Evolutionary conservation across 2,113 vertebrate genomes (phyloP).

Genomic region (Camelus bactrianus): DNA sequence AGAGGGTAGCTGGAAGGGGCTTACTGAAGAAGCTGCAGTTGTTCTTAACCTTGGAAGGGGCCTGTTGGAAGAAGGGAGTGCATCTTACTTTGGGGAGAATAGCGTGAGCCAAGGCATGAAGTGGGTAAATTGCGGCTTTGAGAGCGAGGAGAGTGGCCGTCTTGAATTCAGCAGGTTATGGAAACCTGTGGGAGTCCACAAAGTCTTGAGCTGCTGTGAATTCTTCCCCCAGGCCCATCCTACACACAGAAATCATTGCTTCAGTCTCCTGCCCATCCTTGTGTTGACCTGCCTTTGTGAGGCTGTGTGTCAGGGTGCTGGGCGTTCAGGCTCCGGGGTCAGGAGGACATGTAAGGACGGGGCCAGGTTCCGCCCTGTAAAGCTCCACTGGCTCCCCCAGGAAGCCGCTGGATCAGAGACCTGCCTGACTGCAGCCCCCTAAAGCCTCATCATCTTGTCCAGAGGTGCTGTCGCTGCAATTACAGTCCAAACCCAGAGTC

Average conservation of each 20-base stretch:
- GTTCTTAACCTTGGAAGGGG: not conserved
- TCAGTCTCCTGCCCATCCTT: not conserved
- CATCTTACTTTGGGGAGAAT: not conserved
- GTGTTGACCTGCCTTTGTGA: not conserved
- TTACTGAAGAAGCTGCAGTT: not conserved
- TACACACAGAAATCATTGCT: not conserved
- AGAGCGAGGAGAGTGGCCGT: not conserved
- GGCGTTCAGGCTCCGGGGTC: not conserved
- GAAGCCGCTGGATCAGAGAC: constrained; percentile 66
- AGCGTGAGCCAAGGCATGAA: not conserved
- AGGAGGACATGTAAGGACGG: constrained; percentile 45
- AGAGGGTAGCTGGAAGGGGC: not conserved
- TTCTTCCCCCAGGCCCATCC: not conserved
- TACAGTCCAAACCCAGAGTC: constrained; percentile 80
- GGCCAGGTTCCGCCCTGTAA: not conserved
- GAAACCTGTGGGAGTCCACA: accelerated
- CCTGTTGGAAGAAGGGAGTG: not conserved
- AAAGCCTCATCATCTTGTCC: constrained; percentile 82
- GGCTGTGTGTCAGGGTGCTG: not conserved
- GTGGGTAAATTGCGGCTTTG: not conserved
- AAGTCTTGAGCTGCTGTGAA: not conserved
- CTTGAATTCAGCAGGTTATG: not conserved
- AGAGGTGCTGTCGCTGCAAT: constrained; percentile 80
- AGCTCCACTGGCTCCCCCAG: constrained; percentile 33
- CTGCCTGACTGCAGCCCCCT: constrained; percentile 75